Evolutionary conservation across 2,797 vertebrate species (phyloP), one percentile per base, ranked within the genome.

Genomic region (Odontamblyopus lacepedii): DNA sequence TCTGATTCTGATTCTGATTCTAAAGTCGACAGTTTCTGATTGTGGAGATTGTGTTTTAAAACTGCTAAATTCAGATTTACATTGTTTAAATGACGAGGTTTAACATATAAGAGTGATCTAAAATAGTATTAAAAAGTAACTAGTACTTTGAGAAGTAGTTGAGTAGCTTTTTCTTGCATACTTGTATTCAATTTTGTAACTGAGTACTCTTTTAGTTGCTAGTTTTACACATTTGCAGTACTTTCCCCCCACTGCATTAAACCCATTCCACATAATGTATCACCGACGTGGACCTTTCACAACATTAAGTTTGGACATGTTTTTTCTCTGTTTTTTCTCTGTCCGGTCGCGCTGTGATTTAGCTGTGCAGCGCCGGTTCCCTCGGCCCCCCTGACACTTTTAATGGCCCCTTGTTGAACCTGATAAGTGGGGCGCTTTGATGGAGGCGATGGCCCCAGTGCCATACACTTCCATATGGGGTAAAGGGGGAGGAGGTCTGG

Each of bases 331-430:
- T 27, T 67, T 5, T 38, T 38, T 38, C 35, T 38, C 35, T 9
- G 35, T 38, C 78, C 44, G 71, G 23, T 68, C 60, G 30, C 75
- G 26, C 71, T 11, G 67, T 61, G 56, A 81, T 77, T 76, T 68
- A 72, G 30, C 56, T 64, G 48, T 13, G 13, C 15, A 70, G 53
- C 38, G n/a, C 51, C 18, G 70, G 72, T 67, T 72, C n/a, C 63
- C 32, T 57, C 56, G 11, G 56, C 27, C 63, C 50, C 13, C 18
- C 19, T 72, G 75, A 76, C 68, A 73, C 63, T 63, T 70, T 23
- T 69, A 69, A 75, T 51, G 29, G 51, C 65, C 63, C 65, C 44
- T 32, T 63, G 70, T 72, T 74, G 32, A 69, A 68, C 55, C 30
- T 61, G 57, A 61, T 51, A 60, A 76, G 57, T 41, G 26, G 19